Conservation (phyloP, 1,140 invertebrate genomes). For the Diplogasteroides magnus region DNA sequence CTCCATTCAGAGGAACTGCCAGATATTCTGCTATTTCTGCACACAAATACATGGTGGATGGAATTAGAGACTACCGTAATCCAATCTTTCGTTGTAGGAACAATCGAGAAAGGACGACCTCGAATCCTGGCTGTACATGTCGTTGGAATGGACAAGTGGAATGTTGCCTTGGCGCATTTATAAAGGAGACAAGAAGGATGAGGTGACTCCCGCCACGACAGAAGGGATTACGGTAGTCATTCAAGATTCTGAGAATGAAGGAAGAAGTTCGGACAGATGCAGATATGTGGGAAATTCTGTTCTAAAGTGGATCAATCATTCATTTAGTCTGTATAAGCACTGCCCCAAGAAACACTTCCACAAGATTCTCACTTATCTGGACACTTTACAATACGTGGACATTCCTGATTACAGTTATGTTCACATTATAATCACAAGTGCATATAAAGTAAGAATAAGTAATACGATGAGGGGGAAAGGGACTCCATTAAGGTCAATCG, state of each 20-base stretch:
- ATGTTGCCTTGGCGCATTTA: neutral
- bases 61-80: neutral
- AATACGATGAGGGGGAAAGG: too few species aligned
- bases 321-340: neutral
- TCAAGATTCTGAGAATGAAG: neutral
- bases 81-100: neutral
- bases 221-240: neutral
- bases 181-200: neutral
- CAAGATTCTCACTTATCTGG: neutral
- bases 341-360: neutral
- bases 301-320: neutral
- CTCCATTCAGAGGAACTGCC: neutral
- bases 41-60: neutral
- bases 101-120: neutral
- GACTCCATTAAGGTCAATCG: too few species aligned
- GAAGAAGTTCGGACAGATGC: neutral
- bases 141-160: neutral
- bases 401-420: neutral
- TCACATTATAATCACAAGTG: neutral
- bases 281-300: neutral
- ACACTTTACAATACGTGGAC: neutral
- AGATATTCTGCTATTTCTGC: neutral
- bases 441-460: neutral
- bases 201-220: too few species aligned
- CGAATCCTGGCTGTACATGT: neutral